Conservation (phyloP, 2,888 invertebrate species). For the Coenonympha glycerion region DNA sequence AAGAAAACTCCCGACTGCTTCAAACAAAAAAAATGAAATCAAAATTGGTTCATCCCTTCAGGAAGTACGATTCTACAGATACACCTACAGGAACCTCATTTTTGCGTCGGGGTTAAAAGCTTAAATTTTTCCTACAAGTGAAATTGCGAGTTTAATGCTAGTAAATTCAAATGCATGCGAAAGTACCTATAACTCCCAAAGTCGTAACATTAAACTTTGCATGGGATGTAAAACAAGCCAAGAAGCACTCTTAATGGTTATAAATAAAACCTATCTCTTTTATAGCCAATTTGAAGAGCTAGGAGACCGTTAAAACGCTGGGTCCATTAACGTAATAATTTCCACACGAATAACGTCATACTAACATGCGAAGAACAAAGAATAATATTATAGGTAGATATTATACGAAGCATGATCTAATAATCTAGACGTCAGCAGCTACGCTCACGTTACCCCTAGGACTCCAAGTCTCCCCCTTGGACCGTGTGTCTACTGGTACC, state of each 20-base stretch:
- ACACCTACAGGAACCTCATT: no score
- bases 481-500: no score
- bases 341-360: slow-evolving; percentile 63
- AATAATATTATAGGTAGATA: no score
- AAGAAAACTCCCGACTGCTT: no score
- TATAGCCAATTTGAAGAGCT: slow-evolving; percentile 64
- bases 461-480: no score
- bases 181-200: neutral
- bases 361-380: slow-evolving; percentile 49
- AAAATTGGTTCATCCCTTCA: no score
- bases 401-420: no score
- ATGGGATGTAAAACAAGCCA: slow-evolving; percentile 19
- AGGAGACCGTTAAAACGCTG: slow-evolving; percentile 61
- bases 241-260: slow-evolving; percentile 45
- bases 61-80: no score
- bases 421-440: no score
- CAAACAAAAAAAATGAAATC: no score
- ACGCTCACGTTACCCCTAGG: no score
- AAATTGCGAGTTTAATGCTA: neutral
- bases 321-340: slow-evolving; percentile 69
- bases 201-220: slow-evolving; percentile 12
- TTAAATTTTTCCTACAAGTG: neutral
- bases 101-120: no score
- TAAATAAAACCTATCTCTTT: slow-evolving; percentile 67
- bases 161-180: neutral